phyloP scores from a whole-genome alignment of 2,888 invertebrate species.

The Heliconius cydno region DNA sequence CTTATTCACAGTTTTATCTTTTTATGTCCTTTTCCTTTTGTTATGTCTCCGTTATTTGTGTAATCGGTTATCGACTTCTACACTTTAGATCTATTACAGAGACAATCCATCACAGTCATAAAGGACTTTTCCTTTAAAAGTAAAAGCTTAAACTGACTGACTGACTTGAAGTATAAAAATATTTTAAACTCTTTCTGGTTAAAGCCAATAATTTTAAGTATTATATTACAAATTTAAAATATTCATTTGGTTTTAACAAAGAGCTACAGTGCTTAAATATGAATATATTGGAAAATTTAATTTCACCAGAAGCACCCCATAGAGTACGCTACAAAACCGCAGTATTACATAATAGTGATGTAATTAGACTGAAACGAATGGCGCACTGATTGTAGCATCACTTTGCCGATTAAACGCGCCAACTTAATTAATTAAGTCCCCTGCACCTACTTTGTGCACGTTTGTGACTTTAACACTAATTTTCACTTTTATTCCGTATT shows the following conservation, averaged over 20 bases:
- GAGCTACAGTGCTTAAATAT: background rate
- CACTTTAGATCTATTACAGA: background rate
- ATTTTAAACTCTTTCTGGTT: background rate
- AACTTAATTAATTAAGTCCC: conserved; percentile 38
- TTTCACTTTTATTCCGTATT: background rate
- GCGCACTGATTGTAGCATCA: conserved; percentile 36
- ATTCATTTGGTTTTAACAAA: background rate
- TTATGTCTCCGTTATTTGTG: too few species aligned
- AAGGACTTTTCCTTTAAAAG: background rate
- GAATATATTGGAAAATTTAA: conserved; percentile 13
- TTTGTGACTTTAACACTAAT: background rate
- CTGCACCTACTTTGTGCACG: conserved; percentile 10
- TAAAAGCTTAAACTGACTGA: background rate
- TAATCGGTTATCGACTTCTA: background rate
- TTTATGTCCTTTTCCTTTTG: too few species aligned
- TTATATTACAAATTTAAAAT: background rate
- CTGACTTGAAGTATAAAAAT: background rate
- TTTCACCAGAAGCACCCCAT: conserved; percentile 20
- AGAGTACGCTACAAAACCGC: conserved; percentile 34
- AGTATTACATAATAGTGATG: conserved; percentile 39
- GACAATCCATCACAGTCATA: background rate
- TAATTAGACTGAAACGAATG: conserved; percentile 34
- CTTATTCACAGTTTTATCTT: background rate
- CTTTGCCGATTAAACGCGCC: conserved; percentile 35
- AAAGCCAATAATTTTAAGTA: background rate